phyloP scores from a whole-genome alignment of 2,888 invertebrate genomes.

The Perizoma flavofasciatum region DNA sequence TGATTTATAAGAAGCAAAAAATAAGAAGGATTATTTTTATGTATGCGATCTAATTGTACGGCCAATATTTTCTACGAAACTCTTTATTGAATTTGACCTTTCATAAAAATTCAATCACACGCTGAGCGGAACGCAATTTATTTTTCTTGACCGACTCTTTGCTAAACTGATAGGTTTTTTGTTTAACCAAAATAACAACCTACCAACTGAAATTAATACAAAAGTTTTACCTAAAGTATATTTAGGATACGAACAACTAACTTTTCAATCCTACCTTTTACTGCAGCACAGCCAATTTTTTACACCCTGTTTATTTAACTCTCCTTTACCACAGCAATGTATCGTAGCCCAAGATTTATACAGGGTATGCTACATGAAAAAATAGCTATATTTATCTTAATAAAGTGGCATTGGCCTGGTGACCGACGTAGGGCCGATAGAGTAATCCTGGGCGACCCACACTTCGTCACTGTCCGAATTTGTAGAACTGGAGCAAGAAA shows the following conservation, averaged over 20 bases:
- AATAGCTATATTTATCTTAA: constrained; percentile 61
- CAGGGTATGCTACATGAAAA: constrained; percentile 44
- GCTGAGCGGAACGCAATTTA: constrained; percentile 11
- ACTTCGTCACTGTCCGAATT: constrained; percentile 73
- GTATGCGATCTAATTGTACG: not conserved
- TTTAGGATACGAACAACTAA: no score
- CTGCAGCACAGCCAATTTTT: constrained; percentile 17
- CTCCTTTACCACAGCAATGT: constrained; percentile 27
- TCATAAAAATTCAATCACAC: constrained; percentile 9
- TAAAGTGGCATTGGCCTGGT: constrained; percentile 57
- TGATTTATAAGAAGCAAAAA: no score
- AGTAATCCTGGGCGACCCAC: constrained; percentile 61
- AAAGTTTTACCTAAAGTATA: no score
- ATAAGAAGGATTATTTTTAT: no score
- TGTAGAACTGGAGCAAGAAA: constrained; percentile 17
- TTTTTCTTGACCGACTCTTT: not conserved
- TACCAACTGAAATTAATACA: no score
- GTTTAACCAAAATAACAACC: no score
- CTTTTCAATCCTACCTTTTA: constrained; percentile 3
- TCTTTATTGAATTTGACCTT: constrained; percentile 10
- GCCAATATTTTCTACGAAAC: not conserved
- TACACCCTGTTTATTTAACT: constrained; percentile 26
- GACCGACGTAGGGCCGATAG: constrained; percentile 58
- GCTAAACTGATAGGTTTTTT: no score
- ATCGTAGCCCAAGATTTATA: constrained; percentile 36